Percentiles rank a stretch among this genome's conserved stretches.
Conservation (phyloP, 2,888 invertebrate species). For the Patella depressa region DNA sequence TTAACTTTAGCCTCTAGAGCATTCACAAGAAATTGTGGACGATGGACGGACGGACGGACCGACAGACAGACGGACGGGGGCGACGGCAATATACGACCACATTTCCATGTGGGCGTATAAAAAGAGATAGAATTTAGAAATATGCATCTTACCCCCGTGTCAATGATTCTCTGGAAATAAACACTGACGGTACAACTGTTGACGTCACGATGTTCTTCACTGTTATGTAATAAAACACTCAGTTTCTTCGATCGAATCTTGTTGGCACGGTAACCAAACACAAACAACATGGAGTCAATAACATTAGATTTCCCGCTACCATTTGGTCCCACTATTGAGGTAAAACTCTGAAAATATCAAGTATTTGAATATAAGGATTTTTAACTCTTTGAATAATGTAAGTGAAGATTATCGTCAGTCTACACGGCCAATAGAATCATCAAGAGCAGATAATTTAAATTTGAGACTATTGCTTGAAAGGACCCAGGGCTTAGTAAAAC, state of each 20-base stretch:
- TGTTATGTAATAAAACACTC: slow-evolving; percentile 92
- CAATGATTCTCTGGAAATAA: slow-evolving; percentile 80
- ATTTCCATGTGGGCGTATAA: no score
- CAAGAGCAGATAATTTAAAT: no score
- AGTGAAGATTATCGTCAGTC: no score
- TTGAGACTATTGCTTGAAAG: no score
- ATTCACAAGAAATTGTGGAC: no score
- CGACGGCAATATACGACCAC: no score
- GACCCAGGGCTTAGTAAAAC: no score
- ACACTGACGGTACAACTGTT: slow-evolving; percentile 88
- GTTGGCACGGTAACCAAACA: slow-evolving; percentile 95
- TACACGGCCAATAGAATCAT: no score
- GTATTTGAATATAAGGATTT: not conserved
- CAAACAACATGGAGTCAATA: slow-evolving; percentile 98
- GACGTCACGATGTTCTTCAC: slow-evolving; percentile 82
- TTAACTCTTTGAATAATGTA: not conserved
- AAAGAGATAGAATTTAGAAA: no score
- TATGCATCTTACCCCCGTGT: slow-evolving; percentile 65
- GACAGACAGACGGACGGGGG: no score
- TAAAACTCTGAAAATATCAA: slow-evolving; percentile 82
- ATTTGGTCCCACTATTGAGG: slow-evolving; percentile 97
- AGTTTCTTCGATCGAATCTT: slow-evolving; percentile 97
- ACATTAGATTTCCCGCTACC: slow-evolving; percentile 99
- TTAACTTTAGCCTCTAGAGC: no score
- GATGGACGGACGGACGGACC: no score